phyloP scores from a whole-genome alignment of 2,113 vertebrate genomes.

The Tragelaphus strepsiceros region DNA sequence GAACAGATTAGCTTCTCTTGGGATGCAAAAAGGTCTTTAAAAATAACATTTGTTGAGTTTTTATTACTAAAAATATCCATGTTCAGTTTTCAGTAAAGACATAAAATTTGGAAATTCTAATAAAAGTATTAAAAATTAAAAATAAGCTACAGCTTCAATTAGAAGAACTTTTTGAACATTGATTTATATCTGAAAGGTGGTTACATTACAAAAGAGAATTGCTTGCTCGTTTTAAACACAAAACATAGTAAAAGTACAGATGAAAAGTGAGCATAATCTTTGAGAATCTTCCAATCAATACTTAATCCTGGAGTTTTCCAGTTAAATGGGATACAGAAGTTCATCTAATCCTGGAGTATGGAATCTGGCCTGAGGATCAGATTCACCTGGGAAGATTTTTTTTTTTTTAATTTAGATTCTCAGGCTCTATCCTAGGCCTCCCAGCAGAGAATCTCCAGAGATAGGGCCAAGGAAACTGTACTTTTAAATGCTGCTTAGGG shows the following conservation, averaged over 20 bases:
- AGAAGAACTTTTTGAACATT: neutral
- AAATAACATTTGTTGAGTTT: neutral
- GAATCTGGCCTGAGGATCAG: neutral
- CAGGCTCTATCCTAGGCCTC: neutral
- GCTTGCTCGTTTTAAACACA: neutral
- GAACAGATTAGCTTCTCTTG: constrained; percentile 1
- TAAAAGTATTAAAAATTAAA: neutral
- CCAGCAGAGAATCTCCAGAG: neutral
- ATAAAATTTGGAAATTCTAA: neutral
- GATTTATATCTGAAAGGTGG: neutral
- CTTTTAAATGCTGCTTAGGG: neutral
- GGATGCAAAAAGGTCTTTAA: neutral
- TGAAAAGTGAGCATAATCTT: neutral
- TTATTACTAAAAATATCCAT: neutral
- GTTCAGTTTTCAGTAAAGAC: neutral
- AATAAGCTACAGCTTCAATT: neutral
- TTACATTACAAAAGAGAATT: neutral
- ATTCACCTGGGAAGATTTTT: neutral
- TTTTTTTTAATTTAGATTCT: neutral
- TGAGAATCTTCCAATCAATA: neutral
- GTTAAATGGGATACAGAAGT: neutral
- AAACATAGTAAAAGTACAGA: neutral
- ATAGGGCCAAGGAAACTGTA: neutral
- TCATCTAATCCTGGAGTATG: neutral
- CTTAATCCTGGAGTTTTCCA: neutral